Conservation (phyloP, 2,797 vertebrate genomes). For the Amblyraja radiata region DNA sequence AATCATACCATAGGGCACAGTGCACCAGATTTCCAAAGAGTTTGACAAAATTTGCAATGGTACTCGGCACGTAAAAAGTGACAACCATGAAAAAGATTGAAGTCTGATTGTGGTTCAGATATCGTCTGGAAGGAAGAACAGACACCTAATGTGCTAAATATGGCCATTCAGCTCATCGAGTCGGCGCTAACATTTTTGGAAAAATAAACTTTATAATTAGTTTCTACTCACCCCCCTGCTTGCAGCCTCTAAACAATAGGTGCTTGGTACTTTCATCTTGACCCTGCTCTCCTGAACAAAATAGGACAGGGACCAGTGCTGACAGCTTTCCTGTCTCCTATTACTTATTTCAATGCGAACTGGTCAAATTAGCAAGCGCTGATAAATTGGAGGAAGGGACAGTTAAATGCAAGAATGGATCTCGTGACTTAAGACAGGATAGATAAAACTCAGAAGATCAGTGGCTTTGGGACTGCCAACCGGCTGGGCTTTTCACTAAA, state of each 20-base stretch:
- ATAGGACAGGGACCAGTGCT: neutral
- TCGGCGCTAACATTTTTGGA: neutral
- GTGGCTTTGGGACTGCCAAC: neutral
- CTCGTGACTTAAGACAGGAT: neutral
- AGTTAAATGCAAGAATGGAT: neutral
- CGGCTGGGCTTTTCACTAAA: neutral
- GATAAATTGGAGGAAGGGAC: neutral
- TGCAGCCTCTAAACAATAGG: neutral
- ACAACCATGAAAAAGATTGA: neutral
- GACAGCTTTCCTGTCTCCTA: neutral
- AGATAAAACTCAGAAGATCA: neutral
- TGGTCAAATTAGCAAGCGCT: neutral
- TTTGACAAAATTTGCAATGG: neutral
- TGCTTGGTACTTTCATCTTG: neutral
- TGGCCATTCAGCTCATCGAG: neutral
- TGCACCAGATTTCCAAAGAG: neutral
- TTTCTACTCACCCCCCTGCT: neutral
- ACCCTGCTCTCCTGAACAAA: neutral
- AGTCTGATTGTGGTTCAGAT: neutral
- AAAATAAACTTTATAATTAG: neutral
- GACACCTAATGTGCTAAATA: neutral
- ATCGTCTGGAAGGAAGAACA: neutral
- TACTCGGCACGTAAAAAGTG: neutral
- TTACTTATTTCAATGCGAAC: neutral
- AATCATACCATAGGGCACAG: neutral